A percentile compares a stretch with the other conserved stretches of the same genome.
Conservation (phyloP, 2,888 invertebrate genomes). For the Alsophila aescularia region DNA sequence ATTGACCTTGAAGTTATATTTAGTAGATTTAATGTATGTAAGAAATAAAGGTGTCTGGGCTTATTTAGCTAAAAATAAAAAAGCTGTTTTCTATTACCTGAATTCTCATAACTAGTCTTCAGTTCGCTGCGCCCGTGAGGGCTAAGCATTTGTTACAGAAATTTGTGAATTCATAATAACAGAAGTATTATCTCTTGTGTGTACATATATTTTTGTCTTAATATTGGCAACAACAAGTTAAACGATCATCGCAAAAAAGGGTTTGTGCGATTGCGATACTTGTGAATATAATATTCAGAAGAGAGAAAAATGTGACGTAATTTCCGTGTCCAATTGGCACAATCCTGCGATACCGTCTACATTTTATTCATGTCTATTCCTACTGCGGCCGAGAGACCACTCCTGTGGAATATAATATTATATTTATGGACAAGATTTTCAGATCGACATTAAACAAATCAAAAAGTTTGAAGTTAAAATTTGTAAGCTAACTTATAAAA, state of each 20-base stretch:
- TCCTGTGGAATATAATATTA: conserved; percentile 67
- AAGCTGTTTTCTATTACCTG: too few species aligned
- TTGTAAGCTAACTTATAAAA: too few species aligned
- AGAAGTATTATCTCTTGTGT: too few species aligned
- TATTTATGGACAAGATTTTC: conserved; percentile 53
- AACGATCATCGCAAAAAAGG: conserved; percentile 12
- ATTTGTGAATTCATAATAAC: too few species aligned
- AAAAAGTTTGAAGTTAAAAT: too few species aligned
- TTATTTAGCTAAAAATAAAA: too few species aligned
- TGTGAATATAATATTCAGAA: conserved; percentile 38
- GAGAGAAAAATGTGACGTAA: conserved; percentile 52
- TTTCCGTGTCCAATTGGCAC: conserved; percentile 59
- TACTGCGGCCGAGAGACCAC: conserved; percentile 46
- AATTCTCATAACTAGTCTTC: too few species aligned
- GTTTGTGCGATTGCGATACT: conserved; percentile 18
- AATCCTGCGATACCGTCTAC: conserved; percentile 59
- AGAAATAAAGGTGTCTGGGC: too few species aligned
- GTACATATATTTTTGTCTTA: neutral
- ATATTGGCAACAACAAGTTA: neutral
- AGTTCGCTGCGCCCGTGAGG: too few species aligned
- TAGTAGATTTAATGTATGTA: too few species aligned
- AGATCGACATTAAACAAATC: conserved; percentile 19
- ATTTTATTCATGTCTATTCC: conserved; percentile 70
- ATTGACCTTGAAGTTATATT: too few species aligned
- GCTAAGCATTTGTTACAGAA: too few species aligned